Evolutionary conservation across 1,140 invertebrate genomes (phyloP).

Genomic region (Drosophila jambulina): DNA sequence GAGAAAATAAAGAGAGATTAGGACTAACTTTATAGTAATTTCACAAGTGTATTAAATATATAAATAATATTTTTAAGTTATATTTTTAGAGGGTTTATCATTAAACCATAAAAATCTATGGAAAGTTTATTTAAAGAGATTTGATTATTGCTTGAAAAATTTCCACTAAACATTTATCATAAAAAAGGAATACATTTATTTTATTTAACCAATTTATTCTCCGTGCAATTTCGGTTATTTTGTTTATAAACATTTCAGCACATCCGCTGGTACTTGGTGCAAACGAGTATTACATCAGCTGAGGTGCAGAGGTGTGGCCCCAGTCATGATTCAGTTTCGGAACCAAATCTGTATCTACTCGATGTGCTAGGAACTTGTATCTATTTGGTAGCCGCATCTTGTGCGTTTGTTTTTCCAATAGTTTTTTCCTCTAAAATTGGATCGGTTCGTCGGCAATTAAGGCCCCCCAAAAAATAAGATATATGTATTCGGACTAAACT

Average conservation of each 20-base stretch:
- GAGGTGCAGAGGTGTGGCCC: conserved; percentile 34
- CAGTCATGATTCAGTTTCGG: conserved; percentile 37
- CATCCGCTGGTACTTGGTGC: conserved; percentile 25
- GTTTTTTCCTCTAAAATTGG: conserved; percentile 68
- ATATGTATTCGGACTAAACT: conserved; percentile 37
- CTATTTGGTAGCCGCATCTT: conserved; percentile 51
- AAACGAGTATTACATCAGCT: conserved; percentile 33
- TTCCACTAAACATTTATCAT: too few relatives aligned
- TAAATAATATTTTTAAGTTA: background rate
- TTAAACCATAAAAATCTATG: background rate
- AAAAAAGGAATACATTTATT: too few relatives aligned
- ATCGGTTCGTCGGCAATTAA: conserved; percentile 64
- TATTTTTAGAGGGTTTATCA: background rate
- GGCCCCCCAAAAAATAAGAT: conserved; percentile 47
- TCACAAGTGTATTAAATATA: background rate
- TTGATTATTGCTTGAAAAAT: background rate
- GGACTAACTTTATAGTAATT: background rate
- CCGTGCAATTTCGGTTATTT: conserved; percentile 25
- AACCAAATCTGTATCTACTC: conserved; percentile 34
- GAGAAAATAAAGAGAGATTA: background rate
- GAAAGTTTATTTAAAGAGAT: background rate
- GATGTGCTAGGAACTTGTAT: conserved; percentile 38
- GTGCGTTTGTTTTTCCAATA: conserved; percentile 41
- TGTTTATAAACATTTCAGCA: conserved; percentile 49
- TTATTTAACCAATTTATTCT: conserved; percentile 1